phyloP scores from a whole-genome alignment of 2,113 vertebrate species.

The Myodes glareolus region DNA sequence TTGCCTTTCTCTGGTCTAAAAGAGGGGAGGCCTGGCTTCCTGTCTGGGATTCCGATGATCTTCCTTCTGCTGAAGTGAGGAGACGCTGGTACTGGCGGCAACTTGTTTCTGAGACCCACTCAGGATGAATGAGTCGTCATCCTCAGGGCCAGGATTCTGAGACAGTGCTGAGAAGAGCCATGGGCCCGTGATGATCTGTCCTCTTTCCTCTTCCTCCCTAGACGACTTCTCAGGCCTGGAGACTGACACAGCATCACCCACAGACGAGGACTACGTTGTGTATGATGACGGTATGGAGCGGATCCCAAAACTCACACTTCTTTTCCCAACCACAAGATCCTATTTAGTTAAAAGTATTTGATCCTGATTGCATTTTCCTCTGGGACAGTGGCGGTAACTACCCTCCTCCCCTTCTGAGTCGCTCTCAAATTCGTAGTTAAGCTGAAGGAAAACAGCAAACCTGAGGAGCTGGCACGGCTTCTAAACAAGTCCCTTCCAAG shows the following conservation, averaged over 20 bases:
- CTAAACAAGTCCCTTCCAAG: not conserved
- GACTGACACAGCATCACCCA: slow-evolving; percentile 85
- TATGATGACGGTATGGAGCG: slow-evolving; percentile 90
- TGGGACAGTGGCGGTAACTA: not conserved
- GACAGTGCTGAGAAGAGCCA: fast-evolving
- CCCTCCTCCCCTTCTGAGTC: not conserved
- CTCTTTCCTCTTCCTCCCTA: slow-evolving; percentile 82
- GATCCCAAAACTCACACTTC: not conserved
- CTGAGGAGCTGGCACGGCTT: not conserved
- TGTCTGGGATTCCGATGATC: not conserved
- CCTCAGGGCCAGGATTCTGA: fast-evolving
- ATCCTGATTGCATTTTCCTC: not conserved
- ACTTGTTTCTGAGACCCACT: not conserved
- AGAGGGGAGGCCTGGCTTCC: not conserved
- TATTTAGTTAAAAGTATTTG: not conserved
- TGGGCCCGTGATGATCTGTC: fast-evolving
- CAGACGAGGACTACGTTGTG: slow-evolving; percentile 84
- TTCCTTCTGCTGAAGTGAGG: not conserved
- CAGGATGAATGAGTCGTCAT: fast-evolving
- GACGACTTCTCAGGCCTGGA: slow-evolving; percentile 92
- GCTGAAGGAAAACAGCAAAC: not conserved
- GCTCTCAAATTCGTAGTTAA: not conserved
- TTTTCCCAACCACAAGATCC: not conserved
- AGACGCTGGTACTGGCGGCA: fast-evolving
- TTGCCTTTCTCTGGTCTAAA: too few relatives aligned